Evolutionary conservation across 2,888 invertebrate species (phyloP).

Genomic region (Agonopterix subpropinquella): DNA sequence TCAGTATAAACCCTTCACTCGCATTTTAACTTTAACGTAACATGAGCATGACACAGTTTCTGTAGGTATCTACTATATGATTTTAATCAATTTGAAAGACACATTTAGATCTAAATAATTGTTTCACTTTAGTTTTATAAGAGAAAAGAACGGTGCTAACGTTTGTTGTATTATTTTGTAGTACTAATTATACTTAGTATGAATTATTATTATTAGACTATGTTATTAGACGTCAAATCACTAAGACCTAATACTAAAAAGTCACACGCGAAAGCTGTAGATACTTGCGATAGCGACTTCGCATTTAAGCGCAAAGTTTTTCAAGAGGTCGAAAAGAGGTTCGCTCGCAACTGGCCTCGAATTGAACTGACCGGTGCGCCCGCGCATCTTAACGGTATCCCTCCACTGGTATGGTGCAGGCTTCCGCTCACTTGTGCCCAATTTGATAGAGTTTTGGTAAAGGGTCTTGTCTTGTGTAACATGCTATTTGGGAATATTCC

Average conservation of each 20-base stretch:
- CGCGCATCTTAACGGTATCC: slow-evolving; percentile 33
- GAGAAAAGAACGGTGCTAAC: too few relatives aligned
- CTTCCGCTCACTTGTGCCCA: slow-evolving; percentile 7
- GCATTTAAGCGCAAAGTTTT: background rate
- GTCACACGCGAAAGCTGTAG: slow-evolving; percentile 3
- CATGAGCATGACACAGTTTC: slow-evolving; percentile 22
- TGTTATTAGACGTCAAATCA: too few relatives aligned
- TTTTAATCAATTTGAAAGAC: too few relatives aligned
- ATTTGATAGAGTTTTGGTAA: background rate
- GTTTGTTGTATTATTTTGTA: too few relatives aligned
- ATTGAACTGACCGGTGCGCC: slow-evolving; percentile 13
- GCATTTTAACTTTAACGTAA: slow-evolving; percentile 23
- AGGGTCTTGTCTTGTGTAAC: too few relatives aligned
- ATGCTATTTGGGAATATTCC: too few relatives aligned
- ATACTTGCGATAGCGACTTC: background rate
- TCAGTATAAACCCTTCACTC: slow-evolving; percentile 34
- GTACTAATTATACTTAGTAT: too few relatives aligned
- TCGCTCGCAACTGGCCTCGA: slow-evolving; percentile 12
- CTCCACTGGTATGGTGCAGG: slow-evolving; percentile 15
- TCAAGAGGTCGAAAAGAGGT: background rate
- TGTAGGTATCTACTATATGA: background rate
- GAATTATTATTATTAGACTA: too few relatives aligned
- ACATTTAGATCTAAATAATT: too few relatives aligned
- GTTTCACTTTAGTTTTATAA: too few relatives aligned
- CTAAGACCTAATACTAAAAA: too few relatives aligned